A percentile compares a stretch with the other conserved stretches of the same genome.
Conservation (phyloP, 2,888 invertebrate species). For the Syritta pipiens region DNA sequence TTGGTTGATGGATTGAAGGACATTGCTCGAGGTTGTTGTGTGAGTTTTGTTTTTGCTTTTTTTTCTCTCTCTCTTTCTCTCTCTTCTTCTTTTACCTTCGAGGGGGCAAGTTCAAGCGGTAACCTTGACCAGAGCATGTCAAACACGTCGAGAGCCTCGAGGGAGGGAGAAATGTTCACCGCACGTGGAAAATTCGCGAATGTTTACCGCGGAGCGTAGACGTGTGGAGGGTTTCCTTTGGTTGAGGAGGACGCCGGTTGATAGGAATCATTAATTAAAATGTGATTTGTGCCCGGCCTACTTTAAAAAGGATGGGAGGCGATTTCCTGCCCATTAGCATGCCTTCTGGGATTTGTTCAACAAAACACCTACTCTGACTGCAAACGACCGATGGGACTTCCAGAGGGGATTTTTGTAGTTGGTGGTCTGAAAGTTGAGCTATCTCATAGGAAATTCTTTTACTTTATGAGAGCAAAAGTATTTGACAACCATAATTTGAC, state of each 20-base stretch:
- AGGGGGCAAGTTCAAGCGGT: constrained; percentile 48
- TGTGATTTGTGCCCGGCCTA: background rate
- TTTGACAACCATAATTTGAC: too few relatives aligned
- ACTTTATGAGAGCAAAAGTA: too few relatives aligned
- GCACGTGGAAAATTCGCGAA: constrained; percentile 56
- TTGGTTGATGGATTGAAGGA: constrained; percentile 52
- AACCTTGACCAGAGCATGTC: constrained; percentile 55
- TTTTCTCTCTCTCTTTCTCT: too few relatives aligned
- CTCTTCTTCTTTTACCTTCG: constrained; percentile 33
- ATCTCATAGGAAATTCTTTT: too few relatives aligned
- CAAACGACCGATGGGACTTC: too few relatives aligned
- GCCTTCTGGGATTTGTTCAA: too few relatives aligned
- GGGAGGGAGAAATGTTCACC: background rate
- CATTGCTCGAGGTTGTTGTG: constrained; percentile 30
- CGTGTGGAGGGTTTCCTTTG: background rate
- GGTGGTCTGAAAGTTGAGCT: too few relatives aligned
- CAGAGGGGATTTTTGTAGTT: too few relatives aligned
- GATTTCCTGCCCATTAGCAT: too few relatives aligned
- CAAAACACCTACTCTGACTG: too few relatives aligned
- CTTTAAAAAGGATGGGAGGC: too few relatives aligned
- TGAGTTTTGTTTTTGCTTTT: too few relatives aligned
- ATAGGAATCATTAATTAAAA: background rate
- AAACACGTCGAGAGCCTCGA: background rate
- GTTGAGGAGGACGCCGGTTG: background rate
- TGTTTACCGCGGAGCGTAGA: background rate